Evolutionary conservation across 2,888 invertebrate genomes (phyloP).

Genomic region (Plagodis dolabraria): DNA sequence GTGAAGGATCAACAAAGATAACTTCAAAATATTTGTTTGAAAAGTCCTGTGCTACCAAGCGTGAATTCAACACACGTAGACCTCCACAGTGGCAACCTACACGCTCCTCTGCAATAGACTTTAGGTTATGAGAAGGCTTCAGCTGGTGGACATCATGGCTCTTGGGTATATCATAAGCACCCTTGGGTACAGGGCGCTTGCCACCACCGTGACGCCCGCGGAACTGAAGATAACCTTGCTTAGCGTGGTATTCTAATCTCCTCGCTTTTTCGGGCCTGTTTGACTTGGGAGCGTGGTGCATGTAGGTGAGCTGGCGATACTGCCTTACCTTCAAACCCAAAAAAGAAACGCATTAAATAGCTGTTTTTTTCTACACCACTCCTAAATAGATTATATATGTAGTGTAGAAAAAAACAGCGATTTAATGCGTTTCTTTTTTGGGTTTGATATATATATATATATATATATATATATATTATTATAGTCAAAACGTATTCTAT

Average conservation of each 20-base stretch:
- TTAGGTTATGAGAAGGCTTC: conserved; percentile 97
- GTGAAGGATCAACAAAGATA: conserved; percentile 95
- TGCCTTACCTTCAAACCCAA: conserved; percentile 99
- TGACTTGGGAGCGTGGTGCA: conserved; percentile 97
- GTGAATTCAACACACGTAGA: conserved; percentile 98
- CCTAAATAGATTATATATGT: conserved; percentile 99
- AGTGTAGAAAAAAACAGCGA: conserved; percentile 99
- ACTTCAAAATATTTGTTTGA: conserved; percentile 99
- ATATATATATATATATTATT: too few species aligned
- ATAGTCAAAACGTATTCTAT: too few species aligned
- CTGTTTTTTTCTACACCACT: conserved; percentile 99
- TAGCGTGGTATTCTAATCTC: conserved; percentile 97
- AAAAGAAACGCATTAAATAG: conserved; percentile 98
- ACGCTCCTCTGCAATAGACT: conserved; percentile 99
- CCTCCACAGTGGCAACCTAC: conserved; percentile 98
- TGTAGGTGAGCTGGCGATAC: conserved; percentile 97
- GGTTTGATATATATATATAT: too few species aligned
- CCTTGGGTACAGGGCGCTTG: conserved; percentile 99
- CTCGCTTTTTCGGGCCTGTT: conserved; percentile 99
- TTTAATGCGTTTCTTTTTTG: conserved; percentile 98
- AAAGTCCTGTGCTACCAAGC: conserved; percentile 99
- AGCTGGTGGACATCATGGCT: conserved; percentile 99
- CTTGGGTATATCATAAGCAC: conserved; percentile 99
- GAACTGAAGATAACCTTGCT: conserved; percentile 99
- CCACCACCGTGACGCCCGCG: conserved; percentile 99